Conservation (phyloP, 2,113 vertebrate species). For the Synchiropus splendidus region DNA sequence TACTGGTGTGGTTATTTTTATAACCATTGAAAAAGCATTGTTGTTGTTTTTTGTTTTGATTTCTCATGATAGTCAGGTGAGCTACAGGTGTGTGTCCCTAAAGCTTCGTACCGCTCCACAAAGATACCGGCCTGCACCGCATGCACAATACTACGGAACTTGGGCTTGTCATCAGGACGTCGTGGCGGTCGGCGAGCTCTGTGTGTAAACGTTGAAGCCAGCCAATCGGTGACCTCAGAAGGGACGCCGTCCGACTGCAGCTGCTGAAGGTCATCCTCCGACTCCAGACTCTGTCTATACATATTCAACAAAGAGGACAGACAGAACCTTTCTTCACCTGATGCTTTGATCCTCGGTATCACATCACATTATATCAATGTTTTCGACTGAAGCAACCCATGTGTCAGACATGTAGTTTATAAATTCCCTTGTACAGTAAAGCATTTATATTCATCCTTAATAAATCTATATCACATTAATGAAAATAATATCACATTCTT, state of each 20-base stretch:
- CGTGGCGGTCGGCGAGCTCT: constrained; percentile 69
- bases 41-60: too few species aligned
- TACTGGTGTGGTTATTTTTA: too few species aligned
- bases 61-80: not conserved
- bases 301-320: constrained; percentile 2
- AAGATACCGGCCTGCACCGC: constrained; percentile 92
- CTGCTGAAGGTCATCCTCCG: constrained; percentile 84
- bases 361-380: too few species aligned
- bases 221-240: constrained; percentile 85
- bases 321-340: not conserved
- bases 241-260: constrained; percentile 82
- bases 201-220: constrained; percentile 87
- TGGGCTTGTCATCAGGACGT: constrained; percentile 80
- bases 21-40: too few species aligned
- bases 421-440: too few species aligned
- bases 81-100: not conserved
- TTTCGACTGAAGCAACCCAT: too few species aligned
- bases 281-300: constrained; percentile 79
- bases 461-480: too few species aligned
- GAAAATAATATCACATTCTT: too few species aligned
- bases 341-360: too few species aligned
- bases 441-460: too few species aligned
- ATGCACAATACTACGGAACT: constrained; percentile 89
- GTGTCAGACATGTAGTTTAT: too few species aligned
- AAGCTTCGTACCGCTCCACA: constrained; percentile 76